Evolutionary conservation across 2,113 vertebrate genomes (phyloP).

Genomic region (Peucedramus taeniatus): DNA sequence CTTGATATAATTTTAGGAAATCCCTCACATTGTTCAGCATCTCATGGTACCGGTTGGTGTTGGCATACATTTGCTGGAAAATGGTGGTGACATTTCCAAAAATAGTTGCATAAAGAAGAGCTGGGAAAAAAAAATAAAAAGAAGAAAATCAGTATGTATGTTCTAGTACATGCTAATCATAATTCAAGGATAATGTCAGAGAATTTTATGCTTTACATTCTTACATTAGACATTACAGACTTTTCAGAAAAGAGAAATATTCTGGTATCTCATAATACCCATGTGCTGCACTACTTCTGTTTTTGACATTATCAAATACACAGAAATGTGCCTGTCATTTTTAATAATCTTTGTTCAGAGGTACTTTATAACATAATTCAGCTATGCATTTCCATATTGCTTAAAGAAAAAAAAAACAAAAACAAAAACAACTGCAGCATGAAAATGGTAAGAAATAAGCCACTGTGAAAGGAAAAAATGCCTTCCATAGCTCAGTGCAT

Average conservation of each 20-base stretch:
- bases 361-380: neutral
- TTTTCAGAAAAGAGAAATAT: slow-evolving; percentile 10
- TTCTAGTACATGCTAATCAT: neutral
- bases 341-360: slow-evolving; percentile 1
- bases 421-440: neutral
- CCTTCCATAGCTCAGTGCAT: neutral
- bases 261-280: neutral
- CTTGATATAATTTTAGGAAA: slow-evolving; percentile 97
- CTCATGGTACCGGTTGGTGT: slow-evolving; percentile 97
- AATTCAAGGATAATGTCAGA: neutral
- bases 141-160: neutral
- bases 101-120: slow-evolving; percentile 98
- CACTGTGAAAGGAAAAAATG: slow-evolving; percentile 14
- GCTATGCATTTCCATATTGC: neutral
- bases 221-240: neutral
- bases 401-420: neutral
- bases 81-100: slow-evolving; percentile 98
- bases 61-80: slow-evolving; percentile 99
- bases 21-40: slow-evolving; percentile 97
- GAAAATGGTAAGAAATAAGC: slow-evolving; percentile 6
- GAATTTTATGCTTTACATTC: neutral
- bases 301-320: slow-evolving; percentile 6
- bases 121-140: slow-evolving; percentile 53
- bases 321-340: slow-evolving; percentile 18
- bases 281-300: neutral